Evolutionary conservation across 2,888 invertebrate genomes (phyloP), one percentile per base, ranked within the genome.

Genomic region (Autographa pulchrina): DNA sequence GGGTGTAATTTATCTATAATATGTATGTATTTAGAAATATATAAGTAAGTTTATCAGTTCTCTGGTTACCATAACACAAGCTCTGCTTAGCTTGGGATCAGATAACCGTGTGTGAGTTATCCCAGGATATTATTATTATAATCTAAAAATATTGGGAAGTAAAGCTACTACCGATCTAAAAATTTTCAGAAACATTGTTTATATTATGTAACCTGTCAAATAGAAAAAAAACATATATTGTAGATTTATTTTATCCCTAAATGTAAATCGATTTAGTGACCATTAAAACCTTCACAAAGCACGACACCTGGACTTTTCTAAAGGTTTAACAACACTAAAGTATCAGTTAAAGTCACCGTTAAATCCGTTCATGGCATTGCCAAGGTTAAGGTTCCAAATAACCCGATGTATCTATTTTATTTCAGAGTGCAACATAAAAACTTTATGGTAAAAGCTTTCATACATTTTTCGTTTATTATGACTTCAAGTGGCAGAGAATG

Each of bases 401-500:
- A 80, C 62, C 68, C 38, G n/a, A 63, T 72, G 62, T 73, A 68
- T 74, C 63, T 78, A 73, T 77, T 81, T 75, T 80, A 79, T 85
- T 85, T 75, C 43, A 76, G 80, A 83, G 83, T 84, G 82, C 79
- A 79, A 69, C 80, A 84, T 88, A 86, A 89, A 88, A 81, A 71
- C 74, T 85, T 86, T 83, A 89, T 76, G 86, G 61, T 89, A 83
- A 88, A 86, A 89, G 88, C 85, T 83, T 86, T 82, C 70, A 84
- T 82, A 82, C 72, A 83, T 86, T 83, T 84, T 85, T 83, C 74
- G 76, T 83, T 85, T 86, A 85, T 81, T 74, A 56, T 56, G 72
- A 69, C 67, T 68, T 56, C 69, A 60, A 77, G 65, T 69, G 70
- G 41, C 52, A 59, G 14, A 63, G 68, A 54, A 56, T 65, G 66